Evolutionary conservation across 2,113 vertebrate genomes (phyloP).

Genomic region (Rhinoptilus africanus): DNA sequence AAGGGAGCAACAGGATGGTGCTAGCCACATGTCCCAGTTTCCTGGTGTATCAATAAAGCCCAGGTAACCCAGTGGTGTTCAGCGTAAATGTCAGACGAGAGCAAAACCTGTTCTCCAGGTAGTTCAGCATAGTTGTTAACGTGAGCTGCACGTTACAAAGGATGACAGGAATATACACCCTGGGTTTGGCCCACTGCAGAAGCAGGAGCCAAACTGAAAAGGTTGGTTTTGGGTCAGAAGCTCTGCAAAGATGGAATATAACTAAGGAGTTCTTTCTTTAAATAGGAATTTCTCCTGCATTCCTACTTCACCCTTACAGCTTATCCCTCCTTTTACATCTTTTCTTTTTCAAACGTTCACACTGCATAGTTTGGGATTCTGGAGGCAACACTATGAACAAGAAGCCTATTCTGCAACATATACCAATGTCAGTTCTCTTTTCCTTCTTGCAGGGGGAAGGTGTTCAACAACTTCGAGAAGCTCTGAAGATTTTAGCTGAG

Average conservation of each 20-base stretch:
- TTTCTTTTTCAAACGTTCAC: background rate
- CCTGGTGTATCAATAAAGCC: background rate
- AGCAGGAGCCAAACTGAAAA: background rate
- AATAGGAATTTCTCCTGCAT: background rate
- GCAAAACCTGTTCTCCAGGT: background rate
- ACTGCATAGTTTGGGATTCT: background rate
- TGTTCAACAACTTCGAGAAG: constrained; percentile 92
- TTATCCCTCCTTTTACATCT: background rate
- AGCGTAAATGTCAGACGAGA: background rate
- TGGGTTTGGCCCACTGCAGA: background rate
- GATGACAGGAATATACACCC: background rate
- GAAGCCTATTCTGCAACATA: background rate
- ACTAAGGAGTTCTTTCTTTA: background rate
- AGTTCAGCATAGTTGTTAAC: background rate
- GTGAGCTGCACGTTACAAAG: background rate
- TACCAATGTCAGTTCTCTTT: background rate
- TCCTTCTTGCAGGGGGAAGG: constrained; percentile 78
- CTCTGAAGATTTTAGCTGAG: constrained; percentile 97
- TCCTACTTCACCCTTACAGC: background rate
- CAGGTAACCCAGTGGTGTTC: background rate
- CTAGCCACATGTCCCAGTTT: background rate
- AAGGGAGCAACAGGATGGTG: background rate
- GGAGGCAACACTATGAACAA: background rate
- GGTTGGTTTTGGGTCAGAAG: background rate
- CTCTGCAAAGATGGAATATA: background rate